Conservation (phyloP, 1,140 invertebrate genomes). For the Propsilocerus akamusi region DNA sequence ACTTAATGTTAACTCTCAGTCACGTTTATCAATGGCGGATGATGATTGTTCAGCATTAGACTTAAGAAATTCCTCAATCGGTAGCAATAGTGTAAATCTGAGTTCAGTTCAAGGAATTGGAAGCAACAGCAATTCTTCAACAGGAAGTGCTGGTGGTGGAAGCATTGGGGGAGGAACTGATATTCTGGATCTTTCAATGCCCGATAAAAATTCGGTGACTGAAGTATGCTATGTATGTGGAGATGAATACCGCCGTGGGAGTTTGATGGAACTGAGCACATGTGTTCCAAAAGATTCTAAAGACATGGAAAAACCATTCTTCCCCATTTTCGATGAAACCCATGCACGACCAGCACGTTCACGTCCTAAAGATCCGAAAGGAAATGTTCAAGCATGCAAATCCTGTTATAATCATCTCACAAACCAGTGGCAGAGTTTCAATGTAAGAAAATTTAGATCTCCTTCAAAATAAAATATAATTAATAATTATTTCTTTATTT, state of each 20-base stretch:
- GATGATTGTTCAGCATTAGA: conserved; percentile 18
- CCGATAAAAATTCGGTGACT: conserved; percentile 73
- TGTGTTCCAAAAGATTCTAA: conserved; percentile 31
- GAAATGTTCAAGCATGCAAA: conserved; percentile 56
- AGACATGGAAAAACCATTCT: conserved; percentile 44
- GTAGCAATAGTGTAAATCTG: neutral
- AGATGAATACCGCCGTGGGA: conserved; percentile 65
- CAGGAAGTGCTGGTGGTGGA: conserved; percentile 6
- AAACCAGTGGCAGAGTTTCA: conserved; percentile 60
- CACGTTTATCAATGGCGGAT: conserved; percentile 6
- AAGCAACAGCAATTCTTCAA: conserved; percentile 12
- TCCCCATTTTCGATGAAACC: conserved; percentile 59
- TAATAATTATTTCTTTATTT: conserved; percentile 8
- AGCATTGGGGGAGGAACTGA: conserved; percentile 30
- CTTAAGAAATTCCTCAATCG: conserved; percentile 12
- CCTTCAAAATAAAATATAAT: neutral
- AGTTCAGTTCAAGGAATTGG: conserved; percentile 1
- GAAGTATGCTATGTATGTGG: conserved; percentile 80
- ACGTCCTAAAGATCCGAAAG: conserved; percentile 63
- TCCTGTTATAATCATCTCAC: conserved; percentile 64
- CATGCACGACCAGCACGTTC: conserved; percentile 66
- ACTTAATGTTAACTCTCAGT: neutral
- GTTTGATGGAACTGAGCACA: conserved; percentile 39
- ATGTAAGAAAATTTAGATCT: conserved; percentile 34
- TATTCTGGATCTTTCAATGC: conserved; percentile 74